Conservation (phyloP, 2,113 vertebrate species). For the Terrapene triunguis region DNA sequence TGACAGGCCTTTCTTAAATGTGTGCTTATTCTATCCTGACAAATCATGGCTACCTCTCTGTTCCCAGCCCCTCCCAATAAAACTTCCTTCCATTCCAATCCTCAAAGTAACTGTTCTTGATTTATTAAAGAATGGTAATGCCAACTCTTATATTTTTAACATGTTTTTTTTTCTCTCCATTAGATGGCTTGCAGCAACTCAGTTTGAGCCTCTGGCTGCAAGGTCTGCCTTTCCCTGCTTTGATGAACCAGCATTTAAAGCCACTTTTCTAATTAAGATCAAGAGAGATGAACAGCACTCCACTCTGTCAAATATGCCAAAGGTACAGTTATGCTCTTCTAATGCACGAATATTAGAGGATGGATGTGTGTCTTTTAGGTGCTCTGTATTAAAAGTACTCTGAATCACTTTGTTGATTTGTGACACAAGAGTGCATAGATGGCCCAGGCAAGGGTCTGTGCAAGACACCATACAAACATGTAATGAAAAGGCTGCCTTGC, state of each 20-base stretch:
- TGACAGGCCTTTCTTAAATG: neutral
- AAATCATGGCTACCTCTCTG: neutral
- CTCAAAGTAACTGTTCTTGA: neutral
- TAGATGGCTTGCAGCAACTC: slow-evolving; percentile 94
- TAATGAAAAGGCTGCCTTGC: neutral
- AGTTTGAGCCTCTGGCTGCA: slow-evolving; percentile 94
- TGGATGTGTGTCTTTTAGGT: neutral
- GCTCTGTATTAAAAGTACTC: neutral
- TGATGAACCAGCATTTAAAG: slow-evolving; percentile 96
- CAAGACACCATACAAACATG: neutral
- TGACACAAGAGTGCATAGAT: neutral
- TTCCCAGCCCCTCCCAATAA: neutral
- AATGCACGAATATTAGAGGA: slow-evolving; percentile 4
- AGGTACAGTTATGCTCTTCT: slow-evolving; percentile 81
- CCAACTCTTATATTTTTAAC: neutral
- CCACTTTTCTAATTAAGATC: slow-evolving; percentile 91
- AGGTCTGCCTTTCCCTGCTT: slow-evolving; percentile 97
- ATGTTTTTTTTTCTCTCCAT: neutral
- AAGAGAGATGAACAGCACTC: slow-evolving; percentile 84
- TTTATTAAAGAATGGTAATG: neutral
- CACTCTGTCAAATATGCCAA: slow-evolving; percentile 95
- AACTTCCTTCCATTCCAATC: neutral
- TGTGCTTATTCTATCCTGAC: neutral
- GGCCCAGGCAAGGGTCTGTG: neutral
- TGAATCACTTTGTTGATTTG: neutral